phyloP scores from a whole-genome alignment of 1,140 invertebrate species.

The Drosophila dunni region DNA sequence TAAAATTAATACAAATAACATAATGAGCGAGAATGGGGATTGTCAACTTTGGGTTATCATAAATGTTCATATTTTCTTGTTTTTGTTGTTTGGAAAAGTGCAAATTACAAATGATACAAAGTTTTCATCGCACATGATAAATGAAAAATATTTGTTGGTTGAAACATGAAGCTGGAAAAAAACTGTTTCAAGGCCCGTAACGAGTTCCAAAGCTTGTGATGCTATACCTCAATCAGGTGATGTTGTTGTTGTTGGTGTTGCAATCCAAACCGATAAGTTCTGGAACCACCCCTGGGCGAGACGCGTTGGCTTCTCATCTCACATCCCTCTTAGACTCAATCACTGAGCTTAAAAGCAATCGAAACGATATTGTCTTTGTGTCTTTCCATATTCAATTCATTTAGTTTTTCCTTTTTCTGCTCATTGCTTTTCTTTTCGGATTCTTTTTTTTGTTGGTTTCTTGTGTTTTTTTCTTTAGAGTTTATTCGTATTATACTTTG shows the following conservation, averaged over 20 bases:
- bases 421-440: too few species aligned
- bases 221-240: not conserved
- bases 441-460: too few species aligned
- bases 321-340: not conserved
- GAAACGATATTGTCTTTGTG: slow-evolving; percentile 43
- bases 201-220: not conserved
- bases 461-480: slow-evolving; percentile 1
- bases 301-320: not conserved
- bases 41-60: not conserved
- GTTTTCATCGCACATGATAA: slow-evolving; percentile 18
- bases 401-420: not conserved
- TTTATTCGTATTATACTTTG: slow-evolving; percentile 25
- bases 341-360: slow-evolving; percentile 18
- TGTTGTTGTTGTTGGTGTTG: not conserved
- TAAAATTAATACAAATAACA: slow-evolving; percentile 2
- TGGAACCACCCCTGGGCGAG: not conserved
- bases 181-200: slow-evolving; percentile 5
- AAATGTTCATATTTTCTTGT: not conserved
- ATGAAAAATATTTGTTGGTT: slow-evolving; percentile 10
- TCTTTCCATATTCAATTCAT: slow-evolving; percentile 25
- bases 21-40: not conserved
- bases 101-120: slow-evolving; percentile 15
- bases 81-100: not conserved
- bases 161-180: slow-evolving; percentile 1
- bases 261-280: not conserved